Conservation (phyloP, 2,888 invertebrate genomes). For the Dorcus hopei region DNA sequence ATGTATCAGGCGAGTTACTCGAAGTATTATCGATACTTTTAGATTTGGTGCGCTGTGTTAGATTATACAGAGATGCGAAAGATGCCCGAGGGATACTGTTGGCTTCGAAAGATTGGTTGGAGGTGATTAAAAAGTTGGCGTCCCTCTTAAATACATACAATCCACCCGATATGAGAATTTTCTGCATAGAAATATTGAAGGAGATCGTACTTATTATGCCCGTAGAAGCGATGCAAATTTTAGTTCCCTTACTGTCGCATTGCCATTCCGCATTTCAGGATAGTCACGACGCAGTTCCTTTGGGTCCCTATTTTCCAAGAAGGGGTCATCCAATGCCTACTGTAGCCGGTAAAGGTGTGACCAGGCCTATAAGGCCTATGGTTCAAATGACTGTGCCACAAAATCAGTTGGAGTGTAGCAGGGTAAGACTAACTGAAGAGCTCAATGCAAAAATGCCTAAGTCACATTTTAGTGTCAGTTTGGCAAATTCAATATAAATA, state of each 20-base stretch:
- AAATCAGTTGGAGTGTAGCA: slow-evolving; percentile 66
- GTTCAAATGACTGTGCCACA: slow-evolving; percentile 82
- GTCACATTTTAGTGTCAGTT: too few relatives aligned
- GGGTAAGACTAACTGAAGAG: slow-evolving; percentile 47
- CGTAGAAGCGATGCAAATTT: slow-evolving; percentile 72
- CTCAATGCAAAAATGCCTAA: too few relatives aligned
- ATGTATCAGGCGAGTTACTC: slow-evolving; percentile 78
- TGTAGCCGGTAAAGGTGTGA: slow-evolving; percentile 59
- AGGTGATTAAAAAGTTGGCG: slow-evolving; percentile 80
- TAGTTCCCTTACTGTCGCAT: slow-evolving; percentile 82
- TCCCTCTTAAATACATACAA: slow-evolving; percentile 87
- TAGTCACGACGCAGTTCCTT: slow-evolving; percentile 64
- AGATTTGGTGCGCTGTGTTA: slow-evolving; percentile 68
- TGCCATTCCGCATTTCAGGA: slow-evolving; percentile 80
- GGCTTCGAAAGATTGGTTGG: slow-evolving; percentile 82
- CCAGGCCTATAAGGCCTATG: slow-evolving; percentile 75
- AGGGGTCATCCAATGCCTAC: slow-evolving; percentile 59
- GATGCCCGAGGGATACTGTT: slow-evolving; percentile 65
- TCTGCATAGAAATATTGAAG: slow-evolving; percentile 75
- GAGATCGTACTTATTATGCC: slow-evolving; percentile 78
- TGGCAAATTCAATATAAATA: too few relatives aligned
- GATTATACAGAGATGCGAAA: slow-evolving; percentile 64
- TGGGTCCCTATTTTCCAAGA: slow-evolving; percentile 76
- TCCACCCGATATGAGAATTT: slow-evolving; percentile 76
- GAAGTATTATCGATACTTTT: slow-evolving; percentile 78